Percentiles rank a stretch among this genome's conserved stretches.
Evolutionary conservation across 2,797 vertebrate genomes (phyloP).

Genomic region (Myoxocephalus aenaeus): DNA sequence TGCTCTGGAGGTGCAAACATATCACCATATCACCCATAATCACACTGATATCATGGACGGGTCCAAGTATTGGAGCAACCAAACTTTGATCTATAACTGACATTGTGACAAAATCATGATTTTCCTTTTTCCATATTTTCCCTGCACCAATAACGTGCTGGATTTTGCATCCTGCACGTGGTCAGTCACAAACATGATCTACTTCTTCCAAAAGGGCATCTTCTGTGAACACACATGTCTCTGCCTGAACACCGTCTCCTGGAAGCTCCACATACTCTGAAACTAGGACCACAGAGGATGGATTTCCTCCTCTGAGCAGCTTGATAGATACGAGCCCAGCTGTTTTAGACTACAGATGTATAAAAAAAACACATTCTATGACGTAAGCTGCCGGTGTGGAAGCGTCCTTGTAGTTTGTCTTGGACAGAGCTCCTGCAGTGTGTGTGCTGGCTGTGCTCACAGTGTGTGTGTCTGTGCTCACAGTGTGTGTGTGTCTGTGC

Average conservation of each 20-base stretch:
- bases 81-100: no score
- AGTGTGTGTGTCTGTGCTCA: not conserved
- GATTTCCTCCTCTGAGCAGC: not conserved
- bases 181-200: not conserved
- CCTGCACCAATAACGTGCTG: not conserved
- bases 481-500: constrained; percentile 51
- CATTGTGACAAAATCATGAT: no score
- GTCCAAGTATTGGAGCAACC: no score
- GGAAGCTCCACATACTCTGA: not conserved
- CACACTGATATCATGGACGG: not conserved
- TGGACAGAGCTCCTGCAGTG: not conserved
- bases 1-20: no score
- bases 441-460: not conserved
- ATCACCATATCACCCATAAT: not conserved
- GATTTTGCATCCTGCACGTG: not conserved
- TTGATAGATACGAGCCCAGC: not conserved
- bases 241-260: not conserved
- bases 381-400: not conserved
- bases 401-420: not conserved
- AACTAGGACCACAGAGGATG: not conserved
- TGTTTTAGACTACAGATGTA: not conserved
- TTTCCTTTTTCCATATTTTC: not conserved
- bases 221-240: not conserved
- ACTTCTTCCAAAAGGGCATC: not conserved
- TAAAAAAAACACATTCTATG: not conserved